These are phyloP conservation scores for Triplophysa bombifrons DNA, from an alignment of 2,797 vertebrate species.

Conservation along the genomic window DNA sequence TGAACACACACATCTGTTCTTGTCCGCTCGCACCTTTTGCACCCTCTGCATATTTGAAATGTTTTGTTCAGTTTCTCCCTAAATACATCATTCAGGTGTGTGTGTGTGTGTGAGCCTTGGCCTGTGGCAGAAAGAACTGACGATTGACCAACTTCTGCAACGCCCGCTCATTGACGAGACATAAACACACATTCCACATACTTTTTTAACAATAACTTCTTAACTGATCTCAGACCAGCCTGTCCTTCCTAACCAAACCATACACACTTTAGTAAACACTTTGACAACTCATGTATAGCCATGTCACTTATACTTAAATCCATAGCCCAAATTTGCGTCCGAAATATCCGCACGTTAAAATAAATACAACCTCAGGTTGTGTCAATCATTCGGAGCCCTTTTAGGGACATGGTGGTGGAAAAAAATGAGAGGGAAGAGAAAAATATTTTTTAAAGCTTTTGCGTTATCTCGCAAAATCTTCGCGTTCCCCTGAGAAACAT, in stretches of 20 bases:
- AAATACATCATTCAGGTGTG: constrained; percentile 35
- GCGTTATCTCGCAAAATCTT: too few species aligned
- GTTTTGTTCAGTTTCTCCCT: not conserved
- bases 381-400: too few species aligned
- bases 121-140: not conserved
- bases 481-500: too few species aligned
- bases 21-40: not conserved
- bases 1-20: too few species aligned
- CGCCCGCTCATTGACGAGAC: not conserved
- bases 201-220: not conserved
- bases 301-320: constrained; percentile 2
- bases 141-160: constrained; percentile 1
- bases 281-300: constrained; percentile 7
- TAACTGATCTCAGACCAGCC: constrained; percentile 16
- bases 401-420: too few species aligned
- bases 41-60: not conserved
- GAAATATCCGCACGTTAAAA: too few species aligned
- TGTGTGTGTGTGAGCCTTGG: constrained; percentile 1
- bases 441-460: too few species aligned
- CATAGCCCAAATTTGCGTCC: too few species aligned
- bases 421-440: too few species aligned
- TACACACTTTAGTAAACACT: constrained; percentile 23
- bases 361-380: too few species aligned
- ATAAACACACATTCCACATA: constrained; percentile 13
- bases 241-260: not conserved